Percentiles rank a stretch among this genome's conserved stretches.
phyloP scores from a whole-genome alignment of 2,888 invertebrate genomes.

The Elysia crispata region DNA sequence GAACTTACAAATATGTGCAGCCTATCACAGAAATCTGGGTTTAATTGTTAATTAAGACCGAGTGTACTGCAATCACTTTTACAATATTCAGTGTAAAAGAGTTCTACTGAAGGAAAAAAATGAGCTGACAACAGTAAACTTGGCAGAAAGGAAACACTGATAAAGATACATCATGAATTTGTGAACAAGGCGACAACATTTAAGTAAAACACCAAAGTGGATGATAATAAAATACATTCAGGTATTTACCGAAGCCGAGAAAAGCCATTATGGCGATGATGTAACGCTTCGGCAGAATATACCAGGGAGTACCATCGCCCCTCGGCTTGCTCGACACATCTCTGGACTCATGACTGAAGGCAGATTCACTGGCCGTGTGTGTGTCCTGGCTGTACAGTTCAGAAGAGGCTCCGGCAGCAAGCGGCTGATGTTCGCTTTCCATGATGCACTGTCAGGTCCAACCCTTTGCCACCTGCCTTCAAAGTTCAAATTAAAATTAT shows the following conservation, averaged over 20 bases:
- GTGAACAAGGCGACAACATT: neutral
- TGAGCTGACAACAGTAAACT: too few relatives aligned
- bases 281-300: constrained; percentile 75
- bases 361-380: constrained; percentile 36
- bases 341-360: constrained; percentile 51
- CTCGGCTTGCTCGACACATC: constrained; percentile 40
- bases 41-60: too few relatives aligned
- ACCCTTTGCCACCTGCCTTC: neutral
- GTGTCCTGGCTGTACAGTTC: constrained; percentile 49
- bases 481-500: too few relatives aligned
- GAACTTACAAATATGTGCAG: too few relatives aligned
- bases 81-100: too few relatives aligned
- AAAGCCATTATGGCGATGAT: constrained; percentile 78
- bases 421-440: constrained; percentile 52
- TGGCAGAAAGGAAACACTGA: neutral
- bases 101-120: too few relatives aligned
- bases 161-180: neutral
- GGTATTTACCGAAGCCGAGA: constrained; percentile 76
- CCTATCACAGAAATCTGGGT: too few relatives aligned
- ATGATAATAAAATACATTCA: too few relatives aligned
- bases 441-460: constrained; percentile 31
- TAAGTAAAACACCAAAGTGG: neutral
- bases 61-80: too few relatives aligned
- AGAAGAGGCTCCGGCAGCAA: constrained; percentile 40
- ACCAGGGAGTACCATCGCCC: constrained; percentile 33